Conservation (phyloP, 2,797 vertebrate species). For the Leptoclinus maculatus region DNA sequence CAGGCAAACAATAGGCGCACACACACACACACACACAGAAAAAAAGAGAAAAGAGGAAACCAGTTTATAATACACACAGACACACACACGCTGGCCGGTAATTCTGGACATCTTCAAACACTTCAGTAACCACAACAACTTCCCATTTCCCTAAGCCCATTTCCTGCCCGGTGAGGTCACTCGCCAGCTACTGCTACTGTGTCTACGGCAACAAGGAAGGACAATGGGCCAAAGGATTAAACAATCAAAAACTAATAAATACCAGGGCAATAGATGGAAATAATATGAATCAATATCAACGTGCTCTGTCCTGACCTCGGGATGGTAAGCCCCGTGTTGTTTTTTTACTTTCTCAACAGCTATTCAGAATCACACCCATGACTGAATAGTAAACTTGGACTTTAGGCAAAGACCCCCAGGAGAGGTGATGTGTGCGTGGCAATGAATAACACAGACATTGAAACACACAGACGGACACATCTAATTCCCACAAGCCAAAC, state of each 20-base stretch:
- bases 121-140: constrained; percentile 86
- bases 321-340: constrained; percentile 7
- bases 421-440: neutral
- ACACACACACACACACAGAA: constrained; percentile 21
- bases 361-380: constrained; percentile 28
- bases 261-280: neutral
- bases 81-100: constrained; percentile 33
- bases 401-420: constrained; percentile 7
- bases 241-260: constrained; percentile 34
- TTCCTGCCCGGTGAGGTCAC: constrained; percentile 76
- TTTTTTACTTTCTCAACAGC: constrained; percentile 30
- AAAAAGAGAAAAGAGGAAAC: constrained; percentile 22
- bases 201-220: constrained; percentile 39
- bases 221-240: constrained; percentile 17
- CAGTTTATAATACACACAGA: constrained; percentile 19
- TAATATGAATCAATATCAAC: constrained; percentile 1
- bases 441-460: neutral
- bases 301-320: constrained; percentile 13
- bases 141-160: constrained; percentile 80
- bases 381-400: neutral
- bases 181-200: constrained; percentile 48
- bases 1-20: constrained; percentile 49
- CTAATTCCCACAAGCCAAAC: neutral
- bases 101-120: constrained; percentile 81
- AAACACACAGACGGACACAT: neutral